These are phyloP conservation scores for Eupithecia subfuscata DNA, from an alignment of 2,888 invertebrate species.

Conservation along the genomic window DNA sequence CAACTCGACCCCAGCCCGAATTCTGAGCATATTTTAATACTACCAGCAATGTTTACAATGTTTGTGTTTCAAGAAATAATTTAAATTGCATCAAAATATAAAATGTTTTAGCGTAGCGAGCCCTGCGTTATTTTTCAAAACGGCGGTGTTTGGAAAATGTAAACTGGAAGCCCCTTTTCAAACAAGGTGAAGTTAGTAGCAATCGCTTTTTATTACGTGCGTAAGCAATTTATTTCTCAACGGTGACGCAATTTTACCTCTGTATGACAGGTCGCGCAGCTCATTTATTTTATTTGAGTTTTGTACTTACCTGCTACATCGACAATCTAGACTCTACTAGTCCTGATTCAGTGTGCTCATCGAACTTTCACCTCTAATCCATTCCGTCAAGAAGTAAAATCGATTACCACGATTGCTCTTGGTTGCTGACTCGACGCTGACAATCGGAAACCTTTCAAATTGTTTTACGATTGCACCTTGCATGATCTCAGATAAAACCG, in stretches of 20 bases:
- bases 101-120: conserved; percentile 36
- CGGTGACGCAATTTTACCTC: background rate
- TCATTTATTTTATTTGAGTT: background rate
- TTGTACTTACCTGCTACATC: background rate
- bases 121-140: conserved; percentile 13
- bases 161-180: background rate
- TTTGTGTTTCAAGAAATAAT: conserved; percentile 42
- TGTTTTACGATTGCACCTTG: conserved; percentile 23
- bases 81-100: conserved; percentile 42
- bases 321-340: background rate
- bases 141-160: conserved; percentile 23
- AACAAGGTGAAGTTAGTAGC: background rate
- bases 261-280: background rate
- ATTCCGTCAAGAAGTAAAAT: conserved; percentile 35
- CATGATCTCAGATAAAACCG: conserved; percentile 13
- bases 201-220: background rate
- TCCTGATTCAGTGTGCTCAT: conserved; percentile 6
- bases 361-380: conserved; percentile 22
- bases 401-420: conserved; percentile 22
- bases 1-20: conserved; percentile 44
- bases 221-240: background rate
- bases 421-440: conserved; percentile 29
- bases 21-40: conserved; percentile 53
- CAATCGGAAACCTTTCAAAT: conserved; percentile 12
- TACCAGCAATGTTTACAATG: conserved; percentile 39